A percentile compares a stretch with the other conserved stretches of the same genome.
Evolutionary conservation across 2,113 vertebrate species (phyloP).

Genomic region (Chunga burmeisteri): DNA sequence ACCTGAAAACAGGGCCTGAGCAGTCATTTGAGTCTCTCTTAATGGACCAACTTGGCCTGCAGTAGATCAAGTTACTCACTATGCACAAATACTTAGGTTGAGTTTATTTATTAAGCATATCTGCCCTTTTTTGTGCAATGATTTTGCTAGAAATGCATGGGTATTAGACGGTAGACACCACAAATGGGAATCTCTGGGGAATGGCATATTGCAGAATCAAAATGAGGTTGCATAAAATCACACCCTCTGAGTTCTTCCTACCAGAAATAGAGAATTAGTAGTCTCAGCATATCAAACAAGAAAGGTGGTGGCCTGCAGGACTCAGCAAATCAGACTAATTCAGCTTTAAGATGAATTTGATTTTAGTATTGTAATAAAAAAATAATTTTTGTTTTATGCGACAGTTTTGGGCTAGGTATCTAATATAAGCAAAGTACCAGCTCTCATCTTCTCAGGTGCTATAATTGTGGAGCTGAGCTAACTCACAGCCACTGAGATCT

Average conservation of each 20-base stretch:
- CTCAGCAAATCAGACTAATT: neutral
- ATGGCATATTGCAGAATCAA: neutral
- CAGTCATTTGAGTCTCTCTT: neutral
- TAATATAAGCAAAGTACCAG: neutral
- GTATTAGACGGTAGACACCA: neutral
- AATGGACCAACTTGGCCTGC: neutral
- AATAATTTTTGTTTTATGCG: neutral
- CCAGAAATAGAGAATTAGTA: neutral
- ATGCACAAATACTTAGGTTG: neutral
- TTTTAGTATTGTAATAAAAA: neutral
- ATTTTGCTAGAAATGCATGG: neutral
- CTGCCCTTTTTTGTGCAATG: neutral
- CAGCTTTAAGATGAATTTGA: neutral
- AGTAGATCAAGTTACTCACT: neutral
- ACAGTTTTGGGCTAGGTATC: neutral
- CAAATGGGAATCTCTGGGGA: neutral
- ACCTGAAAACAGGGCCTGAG: neutral
- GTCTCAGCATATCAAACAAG: neutral
- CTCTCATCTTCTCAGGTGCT: conserved; percentile 16
- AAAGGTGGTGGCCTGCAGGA: neutral
- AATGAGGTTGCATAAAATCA: neutral
- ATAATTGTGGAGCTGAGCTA: neutral
- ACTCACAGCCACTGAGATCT: neutral
- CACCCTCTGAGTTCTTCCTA: neutral
- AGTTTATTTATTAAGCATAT: neutral